Base-by-base conservation (phyloP, 2,888 invertebrate species). In the Myopa tessellatipennis region DNA sequence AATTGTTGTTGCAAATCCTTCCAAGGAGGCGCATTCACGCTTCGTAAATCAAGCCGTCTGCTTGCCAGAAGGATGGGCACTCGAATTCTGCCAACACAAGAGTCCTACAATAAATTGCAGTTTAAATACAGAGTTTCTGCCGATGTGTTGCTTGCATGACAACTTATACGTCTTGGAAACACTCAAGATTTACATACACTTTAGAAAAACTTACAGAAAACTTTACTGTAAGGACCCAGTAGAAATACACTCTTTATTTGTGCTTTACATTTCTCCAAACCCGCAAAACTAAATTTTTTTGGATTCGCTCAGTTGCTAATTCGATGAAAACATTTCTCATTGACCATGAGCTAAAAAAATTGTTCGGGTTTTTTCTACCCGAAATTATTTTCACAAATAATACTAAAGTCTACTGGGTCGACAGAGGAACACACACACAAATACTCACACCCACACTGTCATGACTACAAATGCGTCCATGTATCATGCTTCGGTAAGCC, bases 51-150 rank as follows among this genome's bases (percentile, higher is more conserved):
- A 70, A 45, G 34, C 16, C 26, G 12, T 7, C 34, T 52, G 70
- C 4, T 38, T 45, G 45, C 55, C 16, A n/a, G 55, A 0, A 10
- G 55, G 55, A 55, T 16, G 55, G 55, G n/a, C 50, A 50, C 50
- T 40, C n/a, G 60, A 26, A 12, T 4, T 26, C 18, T 38, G 16
- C 16, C 5, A 67, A 45, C 61, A 69, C 70, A 71, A 68, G 61
- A 77, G 45, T 80, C 81, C 72, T 83, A 84, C 84, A 84, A 84
- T 85, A 85, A 85, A 85, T 83, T 84, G 85, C 84, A 83, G 82
- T 84, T 83, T 83, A 84, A 85, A 83, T 86, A 85, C 84, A 72
- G 40, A 75, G 74, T 78, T 71, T 72, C 79, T 61, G 61, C 34
- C 10, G n/a, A 78, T 80, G 78, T 73, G 77, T 77, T 78, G 79